Conservation (phyloP, 1,140 invertebrate genomes). For the Psix sp. region DNA sequence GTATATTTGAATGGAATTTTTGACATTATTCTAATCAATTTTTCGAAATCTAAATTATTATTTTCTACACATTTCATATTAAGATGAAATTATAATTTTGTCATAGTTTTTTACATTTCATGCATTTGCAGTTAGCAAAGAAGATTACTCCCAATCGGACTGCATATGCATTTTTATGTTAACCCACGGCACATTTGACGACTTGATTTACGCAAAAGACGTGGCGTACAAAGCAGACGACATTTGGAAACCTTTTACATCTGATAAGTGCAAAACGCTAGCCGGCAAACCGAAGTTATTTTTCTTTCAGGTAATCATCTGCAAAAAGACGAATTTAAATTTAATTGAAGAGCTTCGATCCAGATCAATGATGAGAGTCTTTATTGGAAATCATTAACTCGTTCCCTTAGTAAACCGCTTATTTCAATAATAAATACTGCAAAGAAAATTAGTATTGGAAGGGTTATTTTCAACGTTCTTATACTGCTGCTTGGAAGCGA, state of each 20-base stretch:
- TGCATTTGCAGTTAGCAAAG: constrained; percentile 59
- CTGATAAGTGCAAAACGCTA: constrained; percentile 79
- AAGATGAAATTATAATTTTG: constrained; percentile 1
- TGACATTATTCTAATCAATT: too few relatives aligned
- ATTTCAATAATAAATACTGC: constrained; percentile 6
- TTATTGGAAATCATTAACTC: constrained; percentile 32
- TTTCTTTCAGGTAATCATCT: constrained; percentile 78
- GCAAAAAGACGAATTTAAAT: neutral
- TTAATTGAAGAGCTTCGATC: too few relatives aligned
- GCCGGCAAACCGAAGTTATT: constrained; percentile 83
- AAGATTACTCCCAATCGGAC: constrained; percentile 80
- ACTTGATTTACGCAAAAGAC: constrained; percentile 79
- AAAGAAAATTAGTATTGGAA: constrained; percentile 4
- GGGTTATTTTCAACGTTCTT: constrained; percentile 12
- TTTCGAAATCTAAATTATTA: too few relatives aligned
- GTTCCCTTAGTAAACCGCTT: neutral
- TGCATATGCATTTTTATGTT: constrained; percentile 81
- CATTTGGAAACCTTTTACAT: constrained; percentile 81
- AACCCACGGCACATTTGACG: constrained; percentile 80
- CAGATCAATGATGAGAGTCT: too few relatives aligned
- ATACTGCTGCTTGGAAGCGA: neutral
- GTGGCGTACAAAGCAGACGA: constrained; percentile 74
- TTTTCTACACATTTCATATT: too few relatives aligned
- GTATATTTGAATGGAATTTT: too few relatives aligned
- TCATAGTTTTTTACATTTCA: neutral